Evolutionary conservation across 2,113 vertebrate species (phyloP).

Genomic region (Atlantisia rogersi): DNA sequence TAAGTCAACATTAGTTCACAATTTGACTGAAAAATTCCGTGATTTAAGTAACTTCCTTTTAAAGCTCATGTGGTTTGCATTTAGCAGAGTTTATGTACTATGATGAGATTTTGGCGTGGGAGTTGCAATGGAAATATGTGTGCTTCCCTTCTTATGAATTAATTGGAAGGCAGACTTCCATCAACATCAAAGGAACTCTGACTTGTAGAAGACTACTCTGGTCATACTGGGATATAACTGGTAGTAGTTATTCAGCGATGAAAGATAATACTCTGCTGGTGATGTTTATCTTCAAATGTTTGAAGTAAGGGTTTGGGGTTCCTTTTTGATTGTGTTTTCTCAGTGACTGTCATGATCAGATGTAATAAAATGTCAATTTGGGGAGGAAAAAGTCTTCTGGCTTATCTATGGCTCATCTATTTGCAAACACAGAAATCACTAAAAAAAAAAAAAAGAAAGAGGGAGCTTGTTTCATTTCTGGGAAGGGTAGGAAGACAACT

Average conservation of each 20-base stretch:
- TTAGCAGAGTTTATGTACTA: not conserved
- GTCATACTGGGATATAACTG: not conserved
- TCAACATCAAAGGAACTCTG: conserved; percentile 14
- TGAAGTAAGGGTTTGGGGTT: not conserved
- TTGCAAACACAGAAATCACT: not conserved
- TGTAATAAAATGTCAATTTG: not conserved
- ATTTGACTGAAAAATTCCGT: conserved; percentile 29
- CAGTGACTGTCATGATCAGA: not conserved
- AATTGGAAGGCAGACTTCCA: not conserved
- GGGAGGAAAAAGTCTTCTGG: not conserved
- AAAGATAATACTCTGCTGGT: not conserved
- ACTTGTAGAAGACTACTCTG: not conserved
- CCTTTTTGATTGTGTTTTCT: not conserved
- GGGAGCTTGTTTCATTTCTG: not conserved
- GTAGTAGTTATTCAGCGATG: not conserved
- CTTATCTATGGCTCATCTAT: not conserved
- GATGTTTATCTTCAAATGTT: not conserved
- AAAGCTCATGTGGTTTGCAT: conserved; percentile 53
- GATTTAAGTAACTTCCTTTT: conserved; percentile 14
- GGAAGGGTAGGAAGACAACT: not conserved
- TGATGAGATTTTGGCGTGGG: not conserved
- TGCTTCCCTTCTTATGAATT: not conserved
- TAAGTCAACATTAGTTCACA: conserved; percentile 37
- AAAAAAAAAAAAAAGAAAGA: no score
- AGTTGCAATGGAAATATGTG: not conserved